Conservation (phyloP, 1,140 invertebrate species). For the Bilobella aurantiaca region DNA sequence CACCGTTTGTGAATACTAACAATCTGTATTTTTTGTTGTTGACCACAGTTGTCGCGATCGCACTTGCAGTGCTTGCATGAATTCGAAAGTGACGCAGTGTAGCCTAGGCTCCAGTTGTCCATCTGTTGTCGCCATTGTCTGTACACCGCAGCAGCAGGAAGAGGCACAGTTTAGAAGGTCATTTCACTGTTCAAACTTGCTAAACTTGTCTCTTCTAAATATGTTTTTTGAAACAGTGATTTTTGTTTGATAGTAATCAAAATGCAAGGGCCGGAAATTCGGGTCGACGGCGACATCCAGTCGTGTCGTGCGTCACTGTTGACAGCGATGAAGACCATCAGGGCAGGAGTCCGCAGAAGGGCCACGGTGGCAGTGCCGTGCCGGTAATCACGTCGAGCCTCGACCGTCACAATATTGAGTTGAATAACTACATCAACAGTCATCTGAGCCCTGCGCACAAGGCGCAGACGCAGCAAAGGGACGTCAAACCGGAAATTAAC, state of each 20-base stretch:
- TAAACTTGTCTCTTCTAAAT: neutral
- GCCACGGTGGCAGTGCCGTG: conserved; percentile 17
- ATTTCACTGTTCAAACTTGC: neutral
- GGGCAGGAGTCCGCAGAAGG: conserved; percentile 47
- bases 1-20: too few species aligned
- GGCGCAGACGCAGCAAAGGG: conserved; percentile 17
- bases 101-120: conserved; percentile 38
- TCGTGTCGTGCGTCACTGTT: conserved; percentile 65
- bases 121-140: conserved; percentile 41
- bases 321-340: conserved; percentile 66
- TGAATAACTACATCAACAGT: neutral
- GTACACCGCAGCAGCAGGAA: conserved; percentile 41
- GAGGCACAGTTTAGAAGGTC: conserved; percentile 36
- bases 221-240: too few species aligned
- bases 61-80: conserved; percentile 39
- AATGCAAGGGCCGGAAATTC: conserved; percentile 34
- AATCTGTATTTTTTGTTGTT: too few species aligned
- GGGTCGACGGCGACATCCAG: conserved; percentile 38
- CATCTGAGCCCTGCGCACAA: conserved; percentile 4
- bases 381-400: neutral
- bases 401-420: conserved; percentile 3
- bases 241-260: too few species aligned
- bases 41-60: conserved; percentile 38
- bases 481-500: conserved; percentile 33
- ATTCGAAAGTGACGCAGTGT: conserved; percentile 35